Conservation (phyloP, 1,140 invertebrate species). For the Drosophila parvula region DNA sequence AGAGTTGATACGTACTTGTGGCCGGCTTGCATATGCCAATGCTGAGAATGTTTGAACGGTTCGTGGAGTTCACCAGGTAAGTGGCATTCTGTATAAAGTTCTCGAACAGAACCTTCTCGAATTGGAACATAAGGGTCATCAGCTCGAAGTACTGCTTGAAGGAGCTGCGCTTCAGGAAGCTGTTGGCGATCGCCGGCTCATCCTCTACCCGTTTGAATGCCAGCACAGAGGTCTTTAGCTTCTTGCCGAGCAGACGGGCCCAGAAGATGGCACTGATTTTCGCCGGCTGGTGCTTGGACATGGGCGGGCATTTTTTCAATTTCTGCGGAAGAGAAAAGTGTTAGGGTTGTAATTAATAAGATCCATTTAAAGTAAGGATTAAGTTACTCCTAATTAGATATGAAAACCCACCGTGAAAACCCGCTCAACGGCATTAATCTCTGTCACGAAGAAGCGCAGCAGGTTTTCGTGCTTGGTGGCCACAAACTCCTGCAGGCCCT, state of each 20-base stretch:
- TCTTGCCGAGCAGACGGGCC: constrained; percentile 90
- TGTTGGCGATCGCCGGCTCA: constrained; percentile 87
- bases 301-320: constrained; percentile 89
- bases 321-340: constrained; percentile 84
- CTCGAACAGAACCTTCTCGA: constrained; percentile 89
- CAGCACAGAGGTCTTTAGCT: constrained; percentile 91
- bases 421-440: constrained; percentile 89
- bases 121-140: constrained; percentile 90
- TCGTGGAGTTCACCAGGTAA: constrained; percentile 86
- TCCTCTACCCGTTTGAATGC: constrained; percentile 90
- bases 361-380: no score
- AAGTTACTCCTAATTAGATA: not conserved
- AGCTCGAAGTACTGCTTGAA: constrained; percentile 91
- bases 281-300: constrained; percentile 90
- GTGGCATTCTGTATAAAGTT: constrained; percentile 87
- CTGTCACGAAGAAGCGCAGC: constrained; percentile 92
- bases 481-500: constrained; percentile 89
- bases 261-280: constrained; percentile 93
- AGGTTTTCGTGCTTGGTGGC: constrained; percentile 93
- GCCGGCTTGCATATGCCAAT: constrained; percentile 82
- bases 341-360: no score
- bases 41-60: constrained; percentile 88
- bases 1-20: constrained; percentile 42
- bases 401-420: constrained; percentile 87
- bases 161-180: constrained; percentile 89